A percentile compares a stretch with the other conserved stretches of the same genome.
phyloP scores from a whole-genome alignment of 1,140 invertebrate genomes.

The Lasaia peninsularis region DNA sequence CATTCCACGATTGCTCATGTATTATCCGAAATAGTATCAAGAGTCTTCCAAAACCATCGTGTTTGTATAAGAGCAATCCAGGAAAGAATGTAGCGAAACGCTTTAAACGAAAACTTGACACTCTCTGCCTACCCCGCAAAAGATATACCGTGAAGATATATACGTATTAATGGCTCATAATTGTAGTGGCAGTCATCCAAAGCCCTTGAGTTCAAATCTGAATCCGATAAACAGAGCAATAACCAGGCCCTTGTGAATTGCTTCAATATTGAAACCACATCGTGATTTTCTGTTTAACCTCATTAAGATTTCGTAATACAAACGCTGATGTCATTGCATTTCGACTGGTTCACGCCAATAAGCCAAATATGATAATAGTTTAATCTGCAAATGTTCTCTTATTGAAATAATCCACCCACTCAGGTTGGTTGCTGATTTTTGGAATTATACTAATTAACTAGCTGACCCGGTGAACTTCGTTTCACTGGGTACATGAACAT shows the following conservation, averaged over 20 bases:
- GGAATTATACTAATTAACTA: no score
- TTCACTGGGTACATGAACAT: no score
- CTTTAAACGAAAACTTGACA: no score
- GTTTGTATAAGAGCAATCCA: no score
- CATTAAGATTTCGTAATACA: conserved; percentile 3
- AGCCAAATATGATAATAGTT: background rate
- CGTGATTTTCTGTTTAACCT: conserved; percentile 7
- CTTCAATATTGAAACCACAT: background rate
- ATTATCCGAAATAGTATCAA: no score
- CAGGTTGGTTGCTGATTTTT: no score
- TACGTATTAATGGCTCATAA: background rate
- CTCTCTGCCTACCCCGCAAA: no score
- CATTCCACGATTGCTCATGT: no score
- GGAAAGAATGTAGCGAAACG: no score
- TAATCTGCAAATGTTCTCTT: background rate
- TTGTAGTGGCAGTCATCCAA: conserved; percentile 1
- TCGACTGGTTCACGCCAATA: background rate
- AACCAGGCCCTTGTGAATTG: conserved; percentile 4
- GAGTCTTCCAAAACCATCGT: no score
- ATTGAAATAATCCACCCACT: no score
- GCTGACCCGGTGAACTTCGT: no score
- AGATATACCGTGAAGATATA: background rate
- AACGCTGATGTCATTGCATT: conserved; percentile 5
- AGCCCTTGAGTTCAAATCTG: background rate
- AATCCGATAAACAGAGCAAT: background rate